phyloP scores from a whole-genome alignment of 2,113 vertebrate genomes.

The Turnix velox region DNA sequence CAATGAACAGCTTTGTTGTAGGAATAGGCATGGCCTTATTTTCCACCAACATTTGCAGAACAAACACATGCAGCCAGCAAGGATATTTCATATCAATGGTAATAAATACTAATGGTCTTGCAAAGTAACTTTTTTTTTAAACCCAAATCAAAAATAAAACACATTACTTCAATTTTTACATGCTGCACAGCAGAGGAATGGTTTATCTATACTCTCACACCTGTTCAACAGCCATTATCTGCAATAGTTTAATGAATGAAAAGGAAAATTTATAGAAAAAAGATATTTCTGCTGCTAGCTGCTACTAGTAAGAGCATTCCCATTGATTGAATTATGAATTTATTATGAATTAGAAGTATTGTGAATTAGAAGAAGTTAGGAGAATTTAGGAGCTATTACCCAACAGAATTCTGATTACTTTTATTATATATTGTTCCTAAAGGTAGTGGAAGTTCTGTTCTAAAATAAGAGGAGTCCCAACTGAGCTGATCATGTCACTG shows the following conservation, averaged over 20 bases:
- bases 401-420: neutral
- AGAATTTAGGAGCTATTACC: neutral
- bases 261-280: neutral
- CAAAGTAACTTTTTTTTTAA: neutral
- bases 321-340: neutral
- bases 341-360: no score
- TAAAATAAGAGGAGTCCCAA: neutral
- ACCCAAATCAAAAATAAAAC: neutral
- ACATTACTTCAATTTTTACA: neutral
- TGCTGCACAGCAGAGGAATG: neutral
- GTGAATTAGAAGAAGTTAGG: neutral
- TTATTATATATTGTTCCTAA: neutral
- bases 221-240: neutral
- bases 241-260: neutral
- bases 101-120: constrained; percentile 16
- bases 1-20: constrained; percentile 71
- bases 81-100: constrained; percentile 39
- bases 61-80: neutral
- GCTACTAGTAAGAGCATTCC: neutral
- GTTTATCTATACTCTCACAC: neutral
- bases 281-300: neutral
- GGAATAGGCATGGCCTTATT: constrained; percentile 67
- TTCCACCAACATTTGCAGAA: constrained; percentile 59
- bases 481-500: neutral
- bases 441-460: neutral